These are phyloP conservation scores for Salvelinus sp. DNA, from an alignment of 2,113 vertebrate genomes.

Conservation along the genomic window DNA sequence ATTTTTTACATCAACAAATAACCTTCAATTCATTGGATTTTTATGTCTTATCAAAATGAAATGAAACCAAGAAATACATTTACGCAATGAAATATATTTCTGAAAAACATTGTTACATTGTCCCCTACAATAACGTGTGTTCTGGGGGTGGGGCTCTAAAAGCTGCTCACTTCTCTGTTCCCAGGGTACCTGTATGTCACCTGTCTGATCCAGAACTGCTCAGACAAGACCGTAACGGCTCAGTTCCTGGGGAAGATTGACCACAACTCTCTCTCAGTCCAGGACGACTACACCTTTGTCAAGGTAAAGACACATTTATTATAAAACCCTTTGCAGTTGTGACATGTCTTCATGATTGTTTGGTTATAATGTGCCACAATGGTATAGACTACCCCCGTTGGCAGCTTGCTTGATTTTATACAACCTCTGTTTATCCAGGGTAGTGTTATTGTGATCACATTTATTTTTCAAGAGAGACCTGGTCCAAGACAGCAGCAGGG, in stretches of 20 bases:
- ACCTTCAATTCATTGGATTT: too few species aligned
- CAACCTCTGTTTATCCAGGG: background rate
- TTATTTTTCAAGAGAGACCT: background rate
- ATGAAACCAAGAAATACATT: too few species aligned
- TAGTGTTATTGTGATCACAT: background rate
- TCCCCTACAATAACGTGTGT: constrained; percentile 18
- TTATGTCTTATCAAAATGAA: too few species aligned
- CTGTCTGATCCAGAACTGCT: constrained; percentile 89
- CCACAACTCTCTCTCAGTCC: constrained; percentile 85
- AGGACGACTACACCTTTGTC: constrained; percentile 92
- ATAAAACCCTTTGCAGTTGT: too few species aligned
- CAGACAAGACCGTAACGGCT: constrained; percentile 76
- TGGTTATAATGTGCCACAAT: too few species aligned
- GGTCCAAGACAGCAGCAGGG: background rate
- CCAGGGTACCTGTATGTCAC: constrained; percentile 87
- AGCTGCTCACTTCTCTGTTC: constrained; percentile 4
- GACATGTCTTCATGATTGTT: too few species aligned
- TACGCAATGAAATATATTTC: too few species aligned
- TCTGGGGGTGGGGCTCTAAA: constrained; percentile 2
- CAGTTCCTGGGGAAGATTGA: constrained; percentile 85
- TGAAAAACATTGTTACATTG: too few species aligned
- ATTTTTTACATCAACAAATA: too few species aligned
- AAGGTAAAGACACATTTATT: constrained; percentile 77
- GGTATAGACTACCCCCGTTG: too few species aligned
- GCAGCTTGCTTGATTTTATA: background rate